A percentile compares a stretch with the other conserved stretches of the same genome.
These are phyloP conservation scores for Rugalucina vietnamica DNA, from an alignment of 2,888 invertebrate genomes.

Conservation along the genomic window DNA sequence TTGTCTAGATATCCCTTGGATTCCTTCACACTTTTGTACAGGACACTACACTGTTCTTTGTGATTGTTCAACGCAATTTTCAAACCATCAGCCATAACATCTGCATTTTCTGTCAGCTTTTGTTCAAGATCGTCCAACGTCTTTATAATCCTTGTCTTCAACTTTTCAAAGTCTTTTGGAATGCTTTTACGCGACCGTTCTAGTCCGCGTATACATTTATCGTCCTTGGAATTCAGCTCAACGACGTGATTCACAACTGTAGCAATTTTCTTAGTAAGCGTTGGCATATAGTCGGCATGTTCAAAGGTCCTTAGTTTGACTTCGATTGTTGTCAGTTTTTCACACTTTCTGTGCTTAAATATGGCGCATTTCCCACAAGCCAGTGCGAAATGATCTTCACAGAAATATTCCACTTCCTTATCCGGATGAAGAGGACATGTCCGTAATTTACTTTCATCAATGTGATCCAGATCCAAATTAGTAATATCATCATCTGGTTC, in stretches of 20 bases:
- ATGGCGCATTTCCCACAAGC: background rate
- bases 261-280: background rate
- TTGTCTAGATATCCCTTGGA: background rate
- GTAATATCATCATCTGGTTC: background rate
- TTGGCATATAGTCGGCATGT: background rate
- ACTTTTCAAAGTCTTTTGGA: background rate
- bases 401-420: background rate
- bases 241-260: background rate
- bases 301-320: background rate
- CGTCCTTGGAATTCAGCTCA: background rate
- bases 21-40: background rate
- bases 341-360: background rate
- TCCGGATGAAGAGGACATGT: background rate
- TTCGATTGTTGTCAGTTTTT: background rate
- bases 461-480: background rate
- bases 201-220: background rate
- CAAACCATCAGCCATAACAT: background rate
- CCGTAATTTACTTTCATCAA: background rate
- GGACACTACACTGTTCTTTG: background rate
- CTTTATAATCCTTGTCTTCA: background rate
- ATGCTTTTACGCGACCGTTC: background rate
- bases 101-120: background rate
- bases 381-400: background rate
- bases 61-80: background rate
- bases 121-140: background rate